Conservation (phyloP, 2,113 vertebrate species). For the Daboia siamensis region DNA sequence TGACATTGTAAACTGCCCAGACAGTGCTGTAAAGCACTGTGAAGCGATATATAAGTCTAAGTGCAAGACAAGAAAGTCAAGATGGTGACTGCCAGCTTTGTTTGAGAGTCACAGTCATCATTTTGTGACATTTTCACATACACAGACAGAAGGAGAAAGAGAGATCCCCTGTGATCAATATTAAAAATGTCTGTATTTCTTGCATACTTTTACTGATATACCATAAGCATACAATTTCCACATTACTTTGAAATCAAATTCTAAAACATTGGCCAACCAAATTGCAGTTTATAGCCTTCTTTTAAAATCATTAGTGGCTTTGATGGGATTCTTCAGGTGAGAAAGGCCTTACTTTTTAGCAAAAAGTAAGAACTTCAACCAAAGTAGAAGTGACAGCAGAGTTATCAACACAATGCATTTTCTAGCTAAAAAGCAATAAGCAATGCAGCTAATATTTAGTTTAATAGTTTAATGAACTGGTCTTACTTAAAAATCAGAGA, state of each 20-base stretch:
- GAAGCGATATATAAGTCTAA: not conserved
- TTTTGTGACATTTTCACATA: not conserved
- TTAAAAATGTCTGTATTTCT: not conserved
- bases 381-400: slow-evolving; percentile 45
- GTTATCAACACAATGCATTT: slow-evolving; percentile 37
- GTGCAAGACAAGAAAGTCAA: not conserved
- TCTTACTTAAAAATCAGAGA: not conserved
- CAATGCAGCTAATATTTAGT: slow-evolving; percentile 11
- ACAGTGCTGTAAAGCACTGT: not conserved
- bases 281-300: not conserved
- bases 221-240: not conserved
- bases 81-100: not conserved
- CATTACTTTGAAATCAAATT: not conserved
- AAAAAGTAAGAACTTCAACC: slow-evolving; percentile 50
- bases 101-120: not conserved
- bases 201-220: not conserved
- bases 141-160: not conserved
- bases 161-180: not conserved
- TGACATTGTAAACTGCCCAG: not conserved
- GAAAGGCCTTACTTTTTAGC: slow-evolving; percentile 28
- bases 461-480: not conserved
- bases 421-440: slow-evolving; percentile 22
- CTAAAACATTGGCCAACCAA: not conserved
- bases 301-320: slow-evolving; percentile 35
- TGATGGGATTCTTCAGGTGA: slow-evolving; percentile 59